Evolutionary conservation across 2,113 vertebrate genomes (phyloP).

Genomic region (Pelecanus crispus): DNA sequence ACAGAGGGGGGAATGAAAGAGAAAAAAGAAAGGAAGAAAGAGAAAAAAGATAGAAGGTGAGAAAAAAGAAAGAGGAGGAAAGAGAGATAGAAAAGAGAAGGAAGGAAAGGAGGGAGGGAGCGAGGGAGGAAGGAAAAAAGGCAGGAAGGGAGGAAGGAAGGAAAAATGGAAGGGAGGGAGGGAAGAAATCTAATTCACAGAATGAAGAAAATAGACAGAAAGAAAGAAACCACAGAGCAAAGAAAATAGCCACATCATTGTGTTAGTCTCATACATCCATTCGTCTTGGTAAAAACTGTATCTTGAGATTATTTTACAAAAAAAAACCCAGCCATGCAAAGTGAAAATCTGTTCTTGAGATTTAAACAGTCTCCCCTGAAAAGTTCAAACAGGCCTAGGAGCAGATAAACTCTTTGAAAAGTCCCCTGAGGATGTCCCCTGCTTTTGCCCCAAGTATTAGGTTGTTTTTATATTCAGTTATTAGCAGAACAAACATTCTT

Average conservation of each 20-base stretch:
- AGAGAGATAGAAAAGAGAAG: too few relatives aligned
- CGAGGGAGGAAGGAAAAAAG: not conserved
- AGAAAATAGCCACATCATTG: not conserved
- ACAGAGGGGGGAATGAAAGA: not conserved
- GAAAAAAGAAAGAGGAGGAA: too few relatives aligned
- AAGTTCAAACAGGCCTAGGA: not conserved
- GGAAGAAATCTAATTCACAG: not conserved
- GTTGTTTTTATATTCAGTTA: slow-evolving; percentile 47
- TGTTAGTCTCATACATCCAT: not conserved
- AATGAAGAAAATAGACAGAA: not conserved
- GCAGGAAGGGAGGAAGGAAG: too few relatives aligned
- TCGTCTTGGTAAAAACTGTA: not conserved
- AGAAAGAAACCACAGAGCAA: not conserved
- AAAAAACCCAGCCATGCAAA: fast-evolving
- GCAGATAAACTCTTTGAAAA: not conserved
- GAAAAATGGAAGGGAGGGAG: too few relatives aligned
- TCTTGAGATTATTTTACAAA: not conserved
- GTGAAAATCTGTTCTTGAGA: not conserved
- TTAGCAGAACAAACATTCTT: slow-evolving; percentile 53
- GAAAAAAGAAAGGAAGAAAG: too few relatives aligned
- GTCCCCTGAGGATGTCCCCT: slow-evolving; percentile 30
- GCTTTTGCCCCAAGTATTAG: slow-evolving; percentile 39
- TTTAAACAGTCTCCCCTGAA: not conserved
- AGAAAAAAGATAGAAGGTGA: not conserved
- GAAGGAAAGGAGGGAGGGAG: not conserved